A percentile compares a stretch with the other conserved stretches of the same genome.
phyloP scores from a whole-genome alignment of 2,888 invertebrate genomes.

The Stramonita haemastoma region DNA sequence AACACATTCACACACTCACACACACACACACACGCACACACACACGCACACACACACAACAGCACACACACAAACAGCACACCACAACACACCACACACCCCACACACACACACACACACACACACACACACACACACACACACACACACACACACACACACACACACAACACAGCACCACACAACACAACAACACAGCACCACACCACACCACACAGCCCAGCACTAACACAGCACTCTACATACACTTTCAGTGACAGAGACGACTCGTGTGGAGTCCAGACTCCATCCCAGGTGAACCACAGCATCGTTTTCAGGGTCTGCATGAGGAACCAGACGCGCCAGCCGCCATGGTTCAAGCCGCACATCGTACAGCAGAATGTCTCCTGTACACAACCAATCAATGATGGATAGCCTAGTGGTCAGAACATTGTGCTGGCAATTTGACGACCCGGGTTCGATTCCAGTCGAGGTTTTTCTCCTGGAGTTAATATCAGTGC shows the following conservation, averaged over 20 bases:
- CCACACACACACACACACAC: background rate
- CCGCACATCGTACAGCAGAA: constrained; percentile 60
- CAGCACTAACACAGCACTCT: background rate
- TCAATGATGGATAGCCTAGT: no score
- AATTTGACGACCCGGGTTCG: no score
- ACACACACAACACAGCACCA: background rate
- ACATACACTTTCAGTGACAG: constrained; percentile 60
- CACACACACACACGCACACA: background rate
- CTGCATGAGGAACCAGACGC: constrained; percentile 51
- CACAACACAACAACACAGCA: background rate
- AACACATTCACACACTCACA: constrained; percentile 49
- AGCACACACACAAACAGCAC: no score
- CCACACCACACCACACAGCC: background rate
- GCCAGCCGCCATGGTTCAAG: constrained; percentile 60
- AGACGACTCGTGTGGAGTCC: constrained; percentile 58
- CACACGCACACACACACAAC: background rate
- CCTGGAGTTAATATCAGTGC: no score
- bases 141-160: background rate
- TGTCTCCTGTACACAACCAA: constrained; percentile 56
- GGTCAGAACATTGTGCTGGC: no score
- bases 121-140: background rate
- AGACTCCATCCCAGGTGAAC: constrained; percentile 63
- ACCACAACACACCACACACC: background rate
- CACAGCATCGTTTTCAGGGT: constrained; percentile 51
- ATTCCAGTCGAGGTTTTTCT: no score